These are phyloP conservation scores for Acleris holmiana DNA, from an alignment of 2,888 invertebrate species.

Conservation along the genomic window DNA sequence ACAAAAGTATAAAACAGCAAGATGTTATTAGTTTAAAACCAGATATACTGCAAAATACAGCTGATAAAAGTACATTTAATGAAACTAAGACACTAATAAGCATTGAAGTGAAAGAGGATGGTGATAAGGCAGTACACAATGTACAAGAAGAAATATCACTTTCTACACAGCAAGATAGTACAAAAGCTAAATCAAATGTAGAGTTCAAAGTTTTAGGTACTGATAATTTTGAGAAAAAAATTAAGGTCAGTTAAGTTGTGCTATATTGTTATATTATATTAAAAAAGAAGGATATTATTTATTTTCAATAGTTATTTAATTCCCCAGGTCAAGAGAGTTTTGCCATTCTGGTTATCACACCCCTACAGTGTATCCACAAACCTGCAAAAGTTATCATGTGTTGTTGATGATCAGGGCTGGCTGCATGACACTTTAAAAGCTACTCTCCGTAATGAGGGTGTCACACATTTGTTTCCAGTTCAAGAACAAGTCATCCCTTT, in stretches of 20 bases:
- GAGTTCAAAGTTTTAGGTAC: conserved; percentile 88
- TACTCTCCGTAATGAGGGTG: conserved; percentile 87
- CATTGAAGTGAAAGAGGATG: conserved; percentile 40
- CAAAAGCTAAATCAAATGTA: conserved; percentile 47
- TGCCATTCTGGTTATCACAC: conserved; percentile 94
- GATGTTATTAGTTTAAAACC: conserved; percentile 51
- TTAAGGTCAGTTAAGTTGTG: conserved; percentile 63
- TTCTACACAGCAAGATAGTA: conserved; percentile 38
- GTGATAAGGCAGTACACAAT: conserved; percentile 34
- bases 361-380: conserved; percentile 91
- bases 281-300: neutral
- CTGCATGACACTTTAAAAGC: conserved; percentile 87
- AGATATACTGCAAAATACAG: conserved; percentile 38
- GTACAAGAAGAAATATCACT: conserved; percentile 40
- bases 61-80: conserved; percentile 47
- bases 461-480: conserved; percentile 93
- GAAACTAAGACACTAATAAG: conserved; percentile 44
- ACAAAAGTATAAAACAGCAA: conserved; percentile 54
- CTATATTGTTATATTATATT: no score
- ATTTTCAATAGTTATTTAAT: conserved; percentile 30
- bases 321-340: conserved; percentile 88
- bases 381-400: conserved; percentile 82
- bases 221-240: conserved; percentile 83
- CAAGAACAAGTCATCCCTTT: conserved; percentile 92
- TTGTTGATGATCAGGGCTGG: conserved; percentile 83